phyloP scores from a whole-genome alignment of 2,113 vertebrate species.

The Menura novaehollandiae region DNA sequence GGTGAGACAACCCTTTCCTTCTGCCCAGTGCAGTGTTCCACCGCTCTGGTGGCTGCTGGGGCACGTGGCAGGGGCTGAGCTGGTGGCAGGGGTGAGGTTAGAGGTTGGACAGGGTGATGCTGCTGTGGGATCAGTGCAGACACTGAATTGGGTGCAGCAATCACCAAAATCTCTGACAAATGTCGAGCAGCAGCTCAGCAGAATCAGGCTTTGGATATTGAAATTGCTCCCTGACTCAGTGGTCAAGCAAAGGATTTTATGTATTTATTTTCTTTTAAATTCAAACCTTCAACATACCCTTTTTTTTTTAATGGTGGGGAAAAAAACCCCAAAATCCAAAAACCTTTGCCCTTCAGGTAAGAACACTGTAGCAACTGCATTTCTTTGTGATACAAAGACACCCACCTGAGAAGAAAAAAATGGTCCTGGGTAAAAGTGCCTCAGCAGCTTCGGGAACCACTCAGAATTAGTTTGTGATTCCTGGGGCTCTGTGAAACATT shows the following conservation, averaged over 20 bases:
- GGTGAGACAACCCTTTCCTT: background rate
- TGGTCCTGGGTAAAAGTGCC: background rate
- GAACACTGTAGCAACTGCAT: background rate
- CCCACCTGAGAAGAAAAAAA: background rate
- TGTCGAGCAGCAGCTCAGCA: background rate
- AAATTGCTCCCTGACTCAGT: background rate
- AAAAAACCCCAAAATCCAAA: rapidly evolving
- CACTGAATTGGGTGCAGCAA: rapidly evolving
- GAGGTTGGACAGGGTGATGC: background rate
- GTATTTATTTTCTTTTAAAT: background rate
- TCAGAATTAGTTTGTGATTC: background rate
- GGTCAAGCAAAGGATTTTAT: background rate
- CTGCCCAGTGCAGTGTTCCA: rapidly evolving
- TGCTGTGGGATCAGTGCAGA: rapidly evolving
- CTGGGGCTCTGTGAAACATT: background rate
- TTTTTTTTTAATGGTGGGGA: rapidly evolving
- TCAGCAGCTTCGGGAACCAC: background rate
- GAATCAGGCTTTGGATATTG: background rate
- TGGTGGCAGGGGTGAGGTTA: too few species aligned
- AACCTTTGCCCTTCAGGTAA: background rate
- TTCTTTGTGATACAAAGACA: background rate
- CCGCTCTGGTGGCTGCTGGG: background rate
- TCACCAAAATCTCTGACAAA: rapidly evolving
- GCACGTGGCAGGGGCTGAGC: background rate
- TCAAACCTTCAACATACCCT: background rate